Base-by-base conservation (phyloP, 2,113 vertebrate species). In the Etheostoma cragini region DNA sequence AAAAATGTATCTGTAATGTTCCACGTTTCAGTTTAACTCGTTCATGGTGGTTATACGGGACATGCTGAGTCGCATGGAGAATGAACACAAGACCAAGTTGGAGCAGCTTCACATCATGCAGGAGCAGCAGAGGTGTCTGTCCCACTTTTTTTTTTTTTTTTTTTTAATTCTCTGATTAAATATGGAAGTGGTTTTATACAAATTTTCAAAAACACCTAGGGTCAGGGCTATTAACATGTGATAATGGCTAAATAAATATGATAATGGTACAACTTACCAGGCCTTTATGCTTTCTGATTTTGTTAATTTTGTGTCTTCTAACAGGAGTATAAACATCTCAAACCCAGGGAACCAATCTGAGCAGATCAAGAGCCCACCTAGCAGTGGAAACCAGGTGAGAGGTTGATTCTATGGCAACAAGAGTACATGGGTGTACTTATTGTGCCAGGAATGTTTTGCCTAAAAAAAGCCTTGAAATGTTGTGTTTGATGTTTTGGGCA, bases 71-170 rank as follows among this genome's bases (percentile, higher is more conserved):
- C 97, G 95, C 89, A 94, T 99, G 96, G 98, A 99, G 92, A 82
- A 94, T 19, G 98, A 99, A 69, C 98, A 99, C 92, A 99, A 98
- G 95, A 98, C 97, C 73, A 99, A 99, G 91, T 93, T 99, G 92
- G 98, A 99, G 76, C 98, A 99, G 83, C 95, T 99, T 79, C 98
- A 99, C 73, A 70, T 94, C 86, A 99, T 99, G 98, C 98, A 99
- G 90, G 97, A 99, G 83, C 98, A 99, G 81, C 98, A 99, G 87
- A 99, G 97, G 98, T 99, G 90, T 94, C 90, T 91, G 12, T 76
- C 19, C 17, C 45, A 33, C 10, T 35, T 30, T 16, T n/a, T n/a
- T n/a, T n/a, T n/a, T n/a, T n/a, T n/a, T n/a, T n/a, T n/a, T n/a
- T n/a, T n/a, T n/a, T n/a, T n/a, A n/a, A n/a, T n/a, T n/a, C 0